These are phyloP conservation scores for Platysteira castanea DNA, from an alignment of 2,113 vertebrate species.

Conservation along the genomic window DNA sequence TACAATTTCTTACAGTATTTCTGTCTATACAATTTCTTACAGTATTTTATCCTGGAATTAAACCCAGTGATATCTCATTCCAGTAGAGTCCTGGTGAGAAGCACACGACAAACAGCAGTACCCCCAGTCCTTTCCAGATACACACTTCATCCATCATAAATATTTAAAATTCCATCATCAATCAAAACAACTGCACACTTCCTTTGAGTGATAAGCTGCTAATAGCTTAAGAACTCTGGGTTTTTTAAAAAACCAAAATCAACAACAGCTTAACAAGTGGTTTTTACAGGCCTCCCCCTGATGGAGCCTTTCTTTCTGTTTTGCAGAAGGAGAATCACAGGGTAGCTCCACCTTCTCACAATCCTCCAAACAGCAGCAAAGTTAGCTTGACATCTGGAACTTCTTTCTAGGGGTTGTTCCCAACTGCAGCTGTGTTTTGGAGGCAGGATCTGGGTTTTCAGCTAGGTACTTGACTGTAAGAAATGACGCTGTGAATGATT, in stretches of 20 bases:
- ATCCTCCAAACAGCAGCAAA: not conserved
- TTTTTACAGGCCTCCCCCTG: not conserved
- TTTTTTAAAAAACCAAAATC: not conserved
- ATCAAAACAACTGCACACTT: slow-evolving; percentile 48
- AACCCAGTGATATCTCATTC: not conserved
- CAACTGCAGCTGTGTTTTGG: not conserved
- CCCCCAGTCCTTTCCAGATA: not conserved
- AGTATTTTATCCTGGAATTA: slow-evolving; percentile 12
- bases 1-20: not conserved
- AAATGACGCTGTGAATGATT: not conserved
- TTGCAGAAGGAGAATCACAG: not conserved
- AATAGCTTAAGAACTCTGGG: slow-evolving; percentile 36
- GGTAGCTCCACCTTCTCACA: not conserved
- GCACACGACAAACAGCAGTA: not conserved
- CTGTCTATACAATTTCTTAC: not conserved
- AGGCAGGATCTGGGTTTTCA: not conserved
- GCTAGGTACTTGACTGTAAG: not conserved
- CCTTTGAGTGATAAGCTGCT: slow-evolving; percentile 57
- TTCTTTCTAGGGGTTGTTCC: not conserved
- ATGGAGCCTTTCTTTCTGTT: not conserved
- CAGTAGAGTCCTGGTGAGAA: slow-evolving; percentile 1
- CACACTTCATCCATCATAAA: slow-evolving; percentile 43
- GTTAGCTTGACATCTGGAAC: not conserved
- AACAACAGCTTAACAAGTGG: not conserved
- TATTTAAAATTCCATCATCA: slow-evolving; percentile 66